Conservation (phyloP, 2,113 vertebrate species). For the Xenopus tropicalis region DNA sequence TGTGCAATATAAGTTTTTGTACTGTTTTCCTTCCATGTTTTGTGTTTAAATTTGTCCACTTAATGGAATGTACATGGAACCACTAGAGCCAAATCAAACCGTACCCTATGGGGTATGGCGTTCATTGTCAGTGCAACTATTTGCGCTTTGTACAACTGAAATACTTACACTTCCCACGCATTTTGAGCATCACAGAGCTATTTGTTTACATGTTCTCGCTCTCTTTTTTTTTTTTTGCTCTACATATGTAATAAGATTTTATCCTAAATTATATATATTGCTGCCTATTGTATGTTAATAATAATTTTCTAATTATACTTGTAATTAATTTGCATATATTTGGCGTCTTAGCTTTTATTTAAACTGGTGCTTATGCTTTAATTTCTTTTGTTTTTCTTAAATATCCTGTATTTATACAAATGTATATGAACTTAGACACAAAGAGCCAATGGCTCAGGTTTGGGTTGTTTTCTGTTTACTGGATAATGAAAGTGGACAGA, state of each 20-base stretch:
- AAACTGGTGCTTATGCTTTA: constrained; percentile 21
- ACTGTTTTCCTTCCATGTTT: background rate
- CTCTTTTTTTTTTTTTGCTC: too few species aligned
- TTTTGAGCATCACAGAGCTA: too few species aligned
- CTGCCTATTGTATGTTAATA: constrained; percentile 16
- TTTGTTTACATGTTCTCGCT: too few species aligned
- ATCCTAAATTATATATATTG: constrained; percentile 29
- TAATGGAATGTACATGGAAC: background rate
- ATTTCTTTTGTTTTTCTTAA: constrained; percentile 22
- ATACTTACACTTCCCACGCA: background rate
- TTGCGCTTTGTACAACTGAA: background rate
- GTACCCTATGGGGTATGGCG: background rate
- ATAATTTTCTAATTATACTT: background rate
- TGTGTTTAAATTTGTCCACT: background rate
- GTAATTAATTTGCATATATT: constrained; percentile 31
- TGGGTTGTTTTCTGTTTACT: background rate
- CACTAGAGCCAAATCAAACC: background rate
- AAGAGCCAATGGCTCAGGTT: background rate
- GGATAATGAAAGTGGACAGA: too few species aligned
- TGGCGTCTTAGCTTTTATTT: constrained; percentile 36
- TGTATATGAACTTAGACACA: constrained; percentile 23
- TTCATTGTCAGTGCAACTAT: background rate
- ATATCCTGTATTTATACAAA: constrained; percentile 30
- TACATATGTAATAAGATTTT: constrained; percentile 10
- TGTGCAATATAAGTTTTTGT: background rate